phyloP scores from a whole-genome alignment of 2,113 vertebrate species.

The Cephalopholis sonnerati region DNA sequence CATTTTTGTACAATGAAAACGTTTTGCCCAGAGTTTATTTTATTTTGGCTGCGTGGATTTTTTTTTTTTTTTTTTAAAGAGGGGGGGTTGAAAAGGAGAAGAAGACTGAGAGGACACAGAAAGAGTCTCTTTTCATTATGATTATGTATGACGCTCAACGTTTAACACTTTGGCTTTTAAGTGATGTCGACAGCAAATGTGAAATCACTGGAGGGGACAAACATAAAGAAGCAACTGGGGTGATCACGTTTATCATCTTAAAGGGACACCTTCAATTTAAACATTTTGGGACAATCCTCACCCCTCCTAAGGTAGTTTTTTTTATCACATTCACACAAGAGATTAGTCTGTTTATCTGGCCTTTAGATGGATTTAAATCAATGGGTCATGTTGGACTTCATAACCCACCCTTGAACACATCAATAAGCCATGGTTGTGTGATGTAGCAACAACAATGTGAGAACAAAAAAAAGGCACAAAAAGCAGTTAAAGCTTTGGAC shows the following conservation, averaged over 20 bases:
- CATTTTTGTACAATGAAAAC: constrained; percentile 76
- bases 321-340: constrained; percentile 6
- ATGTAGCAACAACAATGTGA: neutral
- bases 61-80: constrained; percentile 27
- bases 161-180: constrained; percentile 1
- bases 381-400: constrained; percentile 28
- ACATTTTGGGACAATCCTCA: neutral
- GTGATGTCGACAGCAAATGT: constrained; percentile 13
- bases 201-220: constrained; percentile 12
- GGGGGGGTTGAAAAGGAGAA: constrained; percentile 29
- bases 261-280: neutral
- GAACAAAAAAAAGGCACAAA: neutral
- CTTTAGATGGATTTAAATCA: constrained; percentile 8
- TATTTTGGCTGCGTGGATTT: constrained; percentile 63
- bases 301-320: neutral
- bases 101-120: constrained; percentile 6
- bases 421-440: constrained; percentile 21
- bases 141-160: neutral
- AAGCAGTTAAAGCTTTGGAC: constrained; percentile 59
- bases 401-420: constrained; percentile 28
- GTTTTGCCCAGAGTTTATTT: constrained; percentile 71
- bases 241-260: constrained; percentile 2
- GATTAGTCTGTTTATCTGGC: neutral
- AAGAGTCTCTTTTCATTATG: neutral
- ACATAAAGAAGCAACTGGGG: neutral